A percentile compares a stretch with the other conserved stretches of the same genome.
These are phyloP conservation scores for Noturus placidus DNA, from an alignment of 2,113 vertebrate species.

Conservation along the genomic window DNA sequence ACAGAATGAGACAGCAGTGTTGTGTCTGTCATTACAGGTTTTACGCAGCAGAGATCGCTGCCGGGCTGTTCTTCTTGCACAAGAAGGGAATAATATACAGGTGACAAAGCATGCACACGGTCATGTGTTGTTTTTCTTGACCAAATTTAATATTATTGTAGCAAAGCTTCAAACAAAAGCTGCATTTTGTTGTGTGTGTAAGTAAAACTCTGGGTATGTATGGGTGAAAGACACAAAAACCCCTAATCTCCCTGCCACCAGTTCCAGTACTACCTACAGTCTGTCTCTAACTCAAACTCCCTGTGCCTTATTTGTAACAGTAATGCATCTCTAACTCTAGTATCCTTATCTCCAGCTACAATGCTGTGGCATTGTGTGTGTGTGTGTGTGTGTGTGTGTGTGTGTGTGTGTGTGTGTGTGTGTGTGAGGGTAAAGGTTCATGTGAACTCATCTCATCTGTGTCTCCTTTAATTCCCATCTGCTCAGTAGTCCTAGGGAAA, in stretches of 20 bases:
- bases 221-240: background rate
- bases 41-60: constrained; percentile 95
- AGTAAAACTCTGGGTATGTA: background rate
- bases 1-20: background rate
- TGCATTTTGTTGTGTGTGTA: background rate
- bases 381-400: background rate
- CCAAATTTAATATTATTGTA: background rate
- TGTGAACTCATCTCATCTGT: background rate
- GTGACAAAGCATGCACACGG: constrained; percentile 60
- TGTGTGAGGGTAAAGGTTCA: background rate
- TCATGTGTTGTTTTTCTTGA: background rate
- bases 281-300: background rate
- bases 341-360: background rate
- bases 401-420: background rate
- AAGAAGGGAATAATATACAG: constrained; percentile 91
- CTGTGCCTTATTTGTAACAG: background rate
- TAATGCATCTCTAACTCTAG: background rate
- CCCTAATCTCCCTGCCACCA: background rate
- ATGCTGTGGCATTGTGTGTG: background rate
- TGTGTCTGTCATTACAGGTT: constrained; percentile 76
- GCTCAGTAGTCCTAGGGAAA: constrained; percentile 38
- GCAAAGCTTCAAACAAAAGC: background rate
- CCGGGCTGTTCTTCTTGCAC: constrained; percentile 93
- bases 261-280: too few relatives aligned
- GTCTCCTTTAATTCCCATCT: constrained; percentile 9